Evolutionary conservation across 2,113 vertebrate genomes (phyloP), one percentile per base, ranked within the genome.

Genomic region (Spheniscus mendiculus): DNA sequence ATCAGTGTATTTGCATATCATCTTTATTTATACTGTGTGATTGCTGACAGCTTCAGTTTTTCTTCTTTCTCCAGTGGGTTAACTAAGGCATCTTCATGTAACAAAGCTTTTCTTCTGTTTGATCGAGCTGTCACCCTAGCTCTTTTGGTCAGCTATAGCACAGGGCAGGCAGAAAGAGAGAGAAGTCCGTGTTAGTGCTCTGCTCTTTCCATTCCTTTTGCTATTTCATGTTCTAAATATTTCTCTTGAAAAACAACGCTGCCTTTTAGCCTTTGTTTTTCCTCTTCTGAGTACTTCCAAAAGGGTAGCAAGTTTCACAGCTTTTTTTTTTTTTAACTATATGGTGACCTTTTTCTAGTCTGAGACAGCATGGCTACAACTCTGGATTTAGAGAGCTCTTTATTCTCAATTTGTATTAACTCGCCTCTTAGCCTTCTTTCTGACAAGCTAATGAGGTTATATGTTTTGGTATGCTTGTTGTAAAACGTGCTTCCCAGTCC

Each of bases 1-100:
- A 92, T 97, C 97, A 94, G 59, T 95, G 83, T 97, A 88, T 98
- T 97, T 98, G 88, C 91, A 95, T 98, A 95, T 97, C 96, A 94
- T 98, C 97, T 98, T 98, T 98, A 97, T 97, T 95, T 98, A 98
- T 96, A 44, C 38, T 87, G 26, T 83, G 55, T 86, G 93, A 92
- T 89, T 97, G 94, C 95, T 98, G 96, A 94, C 86, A 94, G 55
- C 65, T 94, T 85, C 18, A 26, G 7, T 85, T 97, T 94, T 95
- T 71, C 74, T 96, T 96, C 42, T 42, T 42, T 42, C 90, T 96
- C 90, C 29, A 20, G 79, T 97, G 73, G 78, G 95, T 92, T 96
- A 95, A 96, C 96, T 85, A 87, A 96, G 89, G 87, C 84, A 67
- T 91, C 89, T 96, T 91, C 77, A 62, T 89, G 91, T 93, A 97